These are phyloP conservation scores for Rugalucina vietnamica DNA, from an alignment of 2,888 invertebrate genomes.

Conservation along the genomic window DNA sequence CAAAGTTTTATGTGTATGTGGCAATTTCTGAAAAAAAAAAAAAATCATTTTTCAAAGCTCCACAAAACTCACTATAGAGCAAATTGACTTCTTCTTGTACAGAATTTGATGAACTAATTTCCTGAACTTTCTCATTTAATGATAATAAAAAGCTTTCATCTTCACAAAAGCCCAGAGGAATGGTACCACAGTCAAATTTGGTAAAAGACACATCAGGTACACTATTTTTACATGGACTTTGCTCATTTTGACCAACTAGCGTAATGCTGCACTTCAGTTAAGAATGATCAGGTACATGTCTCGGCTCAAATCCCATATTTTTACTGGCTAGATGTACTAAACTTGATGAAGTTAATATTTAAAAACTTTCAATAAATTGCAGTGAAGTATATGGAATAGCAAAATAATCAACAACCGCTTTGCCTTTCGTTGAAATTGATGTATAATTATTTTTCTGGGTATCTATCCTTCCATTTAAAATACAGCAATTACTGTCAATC, in stretches of 20 bases:
- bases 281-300: neutral
- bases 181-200: neutral
- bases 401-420: conserved; percentile 2
- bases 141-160: neutral
- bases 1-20: neutral
- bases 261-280: neutral
- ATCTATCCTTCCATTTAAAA: conserved; percentile 18
- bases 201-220: neutral
- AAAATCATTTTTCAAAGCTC: neutral
- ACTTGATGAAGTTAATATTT: neutral
- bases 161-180: neutral
- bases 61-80: neutral
- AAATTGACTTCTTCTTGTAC: neutral
- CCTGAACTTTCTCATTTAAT: conserved; percentile 6
- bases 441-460: neutral
- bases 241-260: neutral
- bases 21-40: neutral
- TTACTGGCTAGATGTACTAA: neutral
- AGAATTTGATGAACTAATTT: neutral
- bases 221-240: neutral
- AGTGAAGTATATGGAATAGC: neutral
- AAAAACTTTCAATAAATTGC: neutral
- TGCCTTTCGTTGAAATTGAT: neutral
- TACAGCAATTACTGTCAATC: neutral
- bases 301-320: neutral